Evolutionary conservation across 92 coral and sea anemone genomes (phyloP).

Genomic region (Micromussa lordhowensis): DNA sequence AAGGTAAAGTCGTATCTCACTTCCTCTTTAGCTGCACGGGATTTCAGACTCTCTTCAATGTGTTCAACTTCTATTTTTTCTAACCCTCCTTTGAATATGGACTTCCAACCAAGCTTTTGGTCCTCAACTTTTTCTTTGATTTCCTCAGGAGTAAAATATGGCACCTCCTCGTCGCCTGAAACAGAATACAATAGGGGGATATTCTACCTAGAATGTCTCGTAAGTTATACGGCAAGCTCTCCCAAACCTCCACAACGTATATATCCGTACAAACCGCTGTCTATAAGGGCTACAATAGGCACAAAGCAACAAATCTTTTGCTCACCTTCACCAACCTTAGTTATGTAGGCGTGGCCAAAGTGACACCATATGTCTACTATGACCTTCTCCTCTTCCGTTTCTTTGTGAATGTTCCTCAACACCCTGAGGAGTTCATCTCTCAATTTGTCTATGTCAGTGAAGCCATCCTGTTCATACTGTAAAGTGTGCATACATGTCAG

Average conservation of each 20-base stretch:
- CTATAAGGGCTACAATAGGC: not conserved
- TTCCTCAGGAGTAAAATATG: conserved; percentile 9
- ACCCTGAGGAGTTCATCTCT: conserved; percentile 11
- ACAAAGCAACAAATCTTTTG: not conserved
- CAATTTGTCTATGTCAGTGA: not conserved
- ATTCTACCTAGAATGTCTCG: not conserved
- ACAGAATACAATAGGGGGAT: not conserved
- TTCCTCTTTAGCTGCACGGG: conserved; percentile 9
- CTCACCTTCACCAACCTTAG: conserved; percentile 39
- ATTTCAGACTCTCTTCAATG: not conserved
- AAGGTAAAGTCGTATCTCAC: conserved; percentile 32
- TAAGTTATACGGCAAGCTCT: no score
- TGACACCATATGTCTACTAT: conserved; percentile 50
- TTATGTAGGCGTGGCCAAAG: conserved; percentile 35
- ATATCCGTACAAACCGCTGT: not conserved
- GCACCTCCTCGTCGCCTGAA: conserved; percentile 4
- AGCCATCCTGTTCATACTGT: not conserved
- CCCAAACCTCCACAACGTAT: no score
- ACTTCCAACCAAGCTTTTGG: not conserved
- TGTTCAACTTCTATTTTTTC: conserved; percentile 9
- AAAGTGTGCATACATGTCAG: not conserved
- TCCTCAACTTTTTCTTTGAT: conserved; percentile 26
- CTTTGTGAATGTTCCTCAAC: not conserved
- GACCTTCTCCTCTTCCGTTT: conserved; percentile 2
- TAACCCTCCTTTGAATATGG: not conserved